Evolutionary conservation across 1,140 invertebrate genomes (phyloP), one percentile per base, ranked within the genome.

Genomic region (Lepidostoma basale): DNA sequence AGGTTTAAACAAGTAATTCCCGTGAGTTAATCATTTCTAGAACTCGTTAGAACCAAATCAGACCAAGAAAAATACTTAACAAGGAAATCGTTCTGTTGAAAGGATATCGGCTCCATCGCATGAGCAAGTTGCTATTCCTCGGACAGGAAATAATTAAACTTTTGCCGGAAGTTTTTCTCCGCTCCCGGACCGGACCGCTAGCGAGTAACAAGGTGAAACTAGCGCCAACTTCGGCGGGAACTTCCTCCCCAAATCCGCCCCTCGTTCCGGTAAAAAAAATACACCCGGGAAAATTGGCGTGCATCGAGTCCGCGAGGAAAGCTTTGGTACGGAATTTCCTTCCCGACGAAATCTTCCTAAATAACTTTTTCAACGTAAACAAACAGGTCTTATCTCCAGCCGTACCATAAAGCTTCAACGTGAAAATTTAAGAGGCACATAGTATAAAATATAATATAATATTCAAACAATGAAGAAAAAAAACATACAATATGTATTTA

Each of bases 101-200:
- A n/a, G 33, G 14, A 5, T 36, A n/a, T 9, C 33, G 33, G 33
- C 25, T n/a, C 18, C 23, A 52, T 52, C 30, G 16, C 33, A 58
- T 39, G 54, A 58, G 36, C 14, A 23, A 36, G 30, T 58, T 36
- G 39, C 16, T 33, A 22, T 22, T 36, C 28, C n/a, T 6, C 54
- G 33, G n/a, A 36, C 10, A 9, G 54, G 33, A 58, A 58, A 58
- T 58, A 58, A 58, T 58, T 58, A 58, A 58, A 58, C 18, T 58
- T 58, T 58, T 39, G 9, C 54, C 33, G 33, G 54, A 18, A 39
- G 30, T 36, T 58, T 58, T 58, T 14, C 42, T 20, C 18, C 18
- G 54, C 16, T 16, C 20, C 20, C 33, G 6, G 5, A 6, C 12
- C 28, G 16, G 23, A 10, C 54, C 20, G 30, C n/a, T 58, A 58